Evolutionary conservation across 2,888 invertebrate genomes (phyloP), one percentile per base, ranked within the genome.

Genomic region (Erpobdella octoculata): DNA sequence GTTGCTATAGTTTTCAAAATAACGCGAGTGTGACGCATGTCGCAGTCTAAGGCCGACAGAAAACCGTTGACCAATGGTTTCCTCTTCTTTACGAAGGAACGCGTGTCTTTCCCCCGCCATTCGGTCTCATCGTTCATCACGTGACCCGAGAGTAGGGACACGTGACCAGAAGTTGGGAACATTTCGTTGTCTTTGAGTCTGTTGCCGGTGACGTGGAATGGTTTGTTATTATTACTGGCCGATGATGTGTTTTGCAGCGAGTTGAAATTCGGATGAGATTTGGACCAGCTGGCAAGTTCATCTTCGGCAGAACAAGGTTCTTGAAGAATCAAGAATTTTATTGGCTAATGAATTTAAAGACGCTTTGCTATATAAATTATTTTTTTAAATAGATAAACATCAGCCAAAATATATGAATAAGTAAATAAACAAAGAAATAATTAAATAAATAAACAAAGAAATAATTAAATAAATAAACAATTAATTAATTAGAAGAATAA

Each of bases 111-210:
- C 28, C 53, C 53, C 53, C 53, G 53, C 53, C 53, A 53, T 53
- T 53, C 53, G 9, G 21, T 53, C 28, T 53, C 53, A 28, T 53
- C 53, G 28, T 53, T 53, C 53, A 53, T 53, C 53, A 53, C 53
- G 53, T 53, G 53, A 53, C 53, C 28, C 21, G 53, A 53, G 28
- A 53, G 21, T 28, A 53, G 18, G 21, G 53, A 53, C 53, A 53
- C 53, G 53, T 53, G 53, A 53, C 53, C 53, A 28, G 53, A 53
- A 53, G 53, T 53, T 53, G 53, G 53, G 53, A 53, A 53, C 53
- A 53, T 53, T 53, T 53, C 53, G 28, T 8, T 53, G 6, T 53
- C 53, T 28, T 28, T 53, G 53, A 53, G 21, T 53, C 53, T 53
- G 8, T 53, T 53, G 53, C 53, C 53, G 5, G 53, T 53, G 21